Percentiles rank a stretch among this genome's conserved stretches.
These are phyloP conservation scores for Gorsachius goisagi DNA, from an alignment of 2,113 vertebrate genomes.

Conservation along the genomic window DNA sequence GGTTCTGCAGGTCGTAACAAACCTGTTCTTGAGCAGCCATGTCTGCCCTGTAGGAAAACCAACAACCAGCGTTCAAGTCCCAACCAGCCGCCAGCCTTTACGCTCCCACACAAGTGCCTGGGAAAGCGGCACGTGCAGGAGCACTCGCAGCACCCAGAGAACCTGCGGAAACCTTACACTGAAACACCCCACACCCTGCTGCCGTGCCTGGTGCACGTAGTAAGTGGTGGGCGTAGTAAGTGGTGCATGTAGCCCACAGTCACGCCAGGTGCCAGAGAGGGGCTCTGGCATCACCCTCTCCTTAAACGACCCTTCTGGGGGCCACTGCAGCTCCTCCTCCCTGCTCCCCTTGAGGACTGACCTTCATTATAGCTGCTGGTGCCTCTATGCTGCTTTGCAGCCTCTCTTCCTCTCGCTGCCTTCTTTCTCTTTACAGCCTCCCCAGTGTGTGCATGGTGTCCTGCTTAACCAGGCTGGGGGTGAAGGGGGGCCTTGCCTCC, in stretches of 20 bases:
- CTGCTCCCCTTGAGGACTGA: fast-evolving
- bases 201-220: background rate
- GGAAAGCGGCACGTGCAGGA: background rate
- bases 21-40: background rate
- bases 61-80: background rate
- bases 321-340: fast-evolving
- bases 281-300: background rate
- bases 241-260: too few relatives aligned
- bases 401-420: background rate
- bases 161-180: fast-evolving
- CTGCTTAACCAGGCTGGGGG: background rate
- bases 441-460: background rate
- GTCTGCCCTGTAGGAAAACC: background rate
- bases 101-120: background rate
- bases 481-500: background rate
- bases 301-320: background rate
- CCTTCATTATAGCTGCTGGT: background rate
- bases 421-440: background rate
- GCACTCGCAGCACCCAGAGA: background rate
- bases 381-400: background rate
- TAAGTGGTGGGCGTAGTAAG: too few relatives aligned
- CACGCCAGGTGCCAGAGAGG: background rate
- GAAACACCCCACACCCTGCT: background rate
- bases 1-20: slow-evolving; percentile 12
- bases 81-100: background rate